Evolutionary conservation across 92 coral and sea anemone species (phyloP).

Genomic region (Virgularia gustaviana): DNA sequence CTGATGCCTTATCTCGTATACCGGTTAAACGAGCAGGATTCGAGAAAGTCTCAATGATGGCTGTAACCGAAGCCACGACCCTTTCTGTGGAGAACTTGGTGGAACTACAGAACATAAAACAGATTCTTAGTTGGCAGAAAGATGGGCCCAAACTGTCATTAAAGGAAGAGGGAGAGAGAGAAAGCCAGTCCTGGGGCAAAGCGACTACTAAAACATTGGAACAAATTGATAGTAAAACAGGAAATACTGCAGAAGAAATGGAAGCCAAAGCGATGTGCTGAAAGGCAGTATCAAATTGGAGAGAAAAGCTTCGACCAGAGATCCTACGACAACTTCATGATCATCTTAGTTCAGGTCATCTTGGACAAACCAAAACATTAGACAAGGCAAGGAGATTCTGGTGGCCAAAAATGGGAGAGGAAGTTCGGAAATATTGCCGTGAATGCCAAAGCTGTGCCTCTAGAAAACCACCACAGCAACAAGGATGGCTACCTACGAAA

Average conservation of each 20-base stretch:
- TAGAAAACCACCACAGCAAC: slow-evolving; percentile 46
- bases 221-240: not conserved
- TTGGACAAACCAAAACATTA: slow-evolving; percentile 41
- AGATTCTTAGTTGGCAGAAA: not conserved
- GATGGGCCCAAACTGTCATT: not conserved
- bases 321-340: slow-evolving; percentile 39
- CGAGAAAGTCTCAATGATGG: too few species aligned
- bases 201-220: not conserved
- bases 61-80: too few species aligned
- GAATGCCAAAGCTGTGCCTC: slow-evolving; percentile 47
- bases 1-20: too few species aligned
- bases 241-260: not conserved
- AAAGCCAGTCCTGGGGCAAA: not conserved
- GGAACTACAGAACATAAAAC: too few species aligned
- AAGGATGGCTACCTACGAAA: slow-evolving; percentile 29
- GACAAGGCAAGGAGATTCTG: slow-evolving; percentile 31
- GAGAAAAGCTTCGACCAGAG: slow-evolving; percentile 19
- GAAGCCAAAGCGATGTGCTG: not conserved
- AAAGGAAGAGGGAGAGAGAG: not conserved
- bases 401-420: slow-evolving; percentile 57
- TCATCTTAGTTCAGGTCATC: slow-evolving; percentile 43
- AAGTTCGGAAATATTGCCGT: slow-evolving; percentile 39
- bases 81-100: too few species aligned
- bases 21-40: too few species aligned
- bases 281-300: not conserved